Conservation (phyloP, 2,797 vertebrate genomes). For the Lagocephalus sceleratus region DNA sequence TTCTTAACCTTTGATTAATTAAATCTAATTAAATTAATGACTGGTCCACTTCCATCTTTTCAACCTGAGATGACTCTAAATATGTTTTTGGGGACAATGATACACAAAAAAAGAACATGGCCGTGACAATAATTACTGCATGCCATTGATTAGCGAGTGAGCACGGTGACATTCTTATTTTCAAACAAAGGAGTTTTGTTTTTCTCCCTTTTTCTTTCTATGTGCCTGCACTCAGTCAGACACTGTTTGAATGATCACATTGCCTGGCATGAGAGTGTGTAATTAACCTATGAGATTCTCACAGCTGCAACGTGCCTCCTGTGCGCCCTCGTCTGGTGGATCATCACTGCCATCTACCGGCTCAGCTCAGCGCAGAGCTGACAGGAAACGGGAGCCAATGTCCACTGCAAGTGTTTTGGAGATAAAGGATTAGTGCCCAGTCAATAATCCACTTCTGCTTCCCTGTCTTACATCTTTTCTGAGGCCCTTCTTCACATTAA, state of each 20-base stretch:
- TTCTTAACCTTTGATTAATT: too few relatives aligned
- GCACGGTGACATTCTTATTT: constrained; percentile 22
- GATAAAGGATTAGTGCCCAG: constrained; percentile 4
- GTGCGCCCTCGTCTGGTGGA: constrained; percentile 41
- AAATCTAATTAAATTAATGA: not conserved
- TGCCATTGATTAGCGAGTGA: constrained; percentile 44
- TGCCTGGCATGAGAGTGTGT: constrained; percentile 73
- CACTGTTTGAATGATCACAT: constrained; percentile 75
- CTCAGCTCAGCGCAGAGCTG: not conserved
- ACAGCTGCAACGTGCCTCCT: constrained; percentile 65
- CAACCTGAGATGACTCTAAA: not conserved
- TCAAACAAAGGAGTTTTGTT: constrained; percentile 27
- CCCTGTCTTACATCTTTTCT: too few relatives aligned
- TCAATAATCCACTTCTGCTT: constrained; percentile 6
- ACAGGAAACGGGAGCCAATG: constrained; percentile 6
- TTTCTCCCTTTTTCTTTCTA: constrained; percentile 22
- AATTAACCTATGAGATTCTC: constrained; percentile 74
- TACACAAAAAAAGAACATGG: too few relatives aligned
- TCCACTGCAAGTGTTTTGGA: constrained; percentile 2
- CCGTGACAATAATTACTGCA: constrained; percentile 12
- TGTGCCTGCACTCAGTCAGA: constrained; percentile 36
- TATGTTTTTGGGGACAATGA: too few relatives aligned
- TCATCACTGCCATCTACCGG: constrained; percentile 71
- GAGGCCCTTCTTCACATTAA: too few relatives aligned
- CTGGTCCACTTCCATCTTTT: not conserved